A percentile compares a stretch with the other conserved stretches of the same genome.
phyloP scores from a whole-genome alignment of 2,888 invertebrate genomes.

The Hirtodrosophila confusa region DNA sequence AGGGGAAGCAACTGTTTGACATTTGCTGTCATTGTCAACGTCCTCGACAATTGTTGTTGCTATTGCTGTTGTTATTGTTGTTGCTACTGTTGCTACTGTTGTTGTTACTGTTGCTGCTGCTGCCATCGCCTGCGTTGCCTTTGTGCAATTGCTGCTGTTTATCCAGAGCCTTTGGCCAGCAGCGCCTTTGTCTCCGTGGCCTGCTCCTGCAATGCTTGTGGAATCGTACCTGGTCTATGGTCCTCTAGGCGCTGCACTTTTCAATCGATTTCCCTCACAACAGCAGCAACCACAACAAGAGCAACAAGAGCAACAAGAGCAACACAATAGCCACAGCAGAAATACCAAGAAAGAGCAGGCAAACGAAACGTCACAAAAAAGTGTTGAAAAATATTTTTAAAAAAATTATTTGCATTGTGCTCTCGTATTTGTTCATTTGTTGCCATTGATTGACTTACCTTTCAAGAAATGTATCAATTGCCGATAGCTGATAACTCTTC shows the following conservation, averaged over 20 bases:
- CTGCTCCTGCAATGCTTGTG: constrained; percentile 9
- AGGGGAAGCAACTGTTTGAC: constrained; percentile 63
- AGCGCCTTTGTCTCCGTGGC: constrained; percentile 48
- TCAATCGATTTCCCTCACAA: constrained; percentile 45
- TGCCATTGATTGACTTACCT: too few relatives aligned
- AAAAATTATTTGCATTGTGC: too few relatives aligned
- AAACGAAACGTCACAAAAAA: too few relatives aligned
- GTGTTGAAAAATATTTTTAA: constrained; percentile 1
- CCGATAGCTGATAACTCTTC: too few relatives aligned
- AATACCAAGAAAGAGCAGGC: too few relatives aligned
- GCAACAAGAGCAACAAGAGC: constrained; percentile 3
- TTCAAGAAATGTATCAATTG: too few relatives aligned
- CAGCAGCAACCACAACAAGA: constrained; percentile 8
- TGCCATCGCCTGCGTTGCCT: constrained; percentile 41
- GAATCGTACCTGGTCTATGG: constrained; percentile 13
- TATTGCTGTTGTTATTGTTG: constrained; percentile 15
- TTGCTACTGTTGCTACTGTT: constrained; percentile 11
- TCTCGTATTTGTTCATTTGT: too few relatives aligned
- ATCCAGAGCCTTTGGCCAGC: constrained; percentile 31
- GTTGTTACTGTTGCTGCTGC: constrained; percentile 13
- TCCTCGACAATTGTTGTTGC: constrained; percentile 48
- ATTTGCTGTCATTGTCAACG: constrained; percentile 74
- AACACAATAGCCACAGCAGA: neutral
- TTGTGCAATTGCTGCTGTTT: constrained; percentile 62
- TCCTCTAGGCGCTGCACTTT: constrained; percentile 13